phyloP scores from a whole-genome alignment of 2,797 vertebrate species.

The Falco concolor region DNA sequence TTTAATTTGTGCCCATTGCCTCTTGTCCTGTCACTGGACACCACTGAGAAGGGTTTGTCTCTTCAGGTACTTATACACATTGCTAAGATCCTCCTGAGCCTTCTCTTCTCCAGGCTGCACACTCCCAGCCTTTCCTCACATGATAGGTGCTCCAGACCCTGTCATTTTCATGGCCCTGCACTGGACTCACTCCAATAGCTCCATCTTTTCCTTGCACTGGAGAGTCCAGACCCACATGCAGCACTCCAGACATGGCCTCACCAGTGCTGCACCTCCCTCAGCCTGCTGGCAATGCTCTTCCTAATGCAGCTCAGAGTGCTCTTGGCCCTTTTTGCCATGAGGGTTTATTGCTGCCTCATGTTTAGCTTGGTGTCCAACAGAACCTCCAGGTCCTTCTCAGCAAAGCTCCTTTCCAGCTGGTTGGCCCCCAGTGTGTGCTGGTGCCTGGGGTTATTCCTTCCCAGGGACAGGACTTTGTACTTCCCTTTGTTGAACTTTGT shows the following conservation, averaged over 20 bases:
- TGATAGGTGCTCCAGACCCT: no score
- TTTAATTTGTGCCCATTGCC: background rate
- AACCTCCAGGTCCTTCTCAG: background rate
- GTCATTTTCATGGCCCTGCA: no score
- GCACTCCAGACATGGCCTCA: no score
- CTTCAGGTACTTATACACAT: background rate
- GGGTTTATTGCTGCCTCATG: background rate
- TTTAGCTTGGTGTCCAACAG: background rate
- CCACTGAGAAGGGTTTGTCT: background rate
- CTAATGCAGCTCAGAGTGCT: background rate
- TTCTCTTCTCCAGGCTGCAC: background rate
- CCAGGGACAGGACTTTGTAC: no score
- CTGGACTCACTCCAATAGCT: no score
- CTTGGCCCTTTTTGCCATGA: background rate
- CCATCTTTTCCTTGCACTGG: no score
- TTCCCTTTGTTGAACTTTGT: no score
- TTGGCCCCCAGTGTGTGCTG: no score
- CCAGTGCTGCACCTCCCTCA: background rate
- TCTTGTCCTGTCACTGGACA: background rate
- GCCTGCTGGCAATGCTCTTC: background rate
- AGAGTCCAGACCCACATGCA: no score
- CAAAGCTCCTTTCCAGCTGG: background rate
- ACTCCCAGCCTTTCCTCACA: no score
- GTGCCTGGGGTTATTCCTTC: no score
- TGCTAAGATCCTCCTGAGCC: background rate